Evolutionary conservation across 23 tunicate genomes (phyloP).

Genomic region (Styela plicata): DNA sequence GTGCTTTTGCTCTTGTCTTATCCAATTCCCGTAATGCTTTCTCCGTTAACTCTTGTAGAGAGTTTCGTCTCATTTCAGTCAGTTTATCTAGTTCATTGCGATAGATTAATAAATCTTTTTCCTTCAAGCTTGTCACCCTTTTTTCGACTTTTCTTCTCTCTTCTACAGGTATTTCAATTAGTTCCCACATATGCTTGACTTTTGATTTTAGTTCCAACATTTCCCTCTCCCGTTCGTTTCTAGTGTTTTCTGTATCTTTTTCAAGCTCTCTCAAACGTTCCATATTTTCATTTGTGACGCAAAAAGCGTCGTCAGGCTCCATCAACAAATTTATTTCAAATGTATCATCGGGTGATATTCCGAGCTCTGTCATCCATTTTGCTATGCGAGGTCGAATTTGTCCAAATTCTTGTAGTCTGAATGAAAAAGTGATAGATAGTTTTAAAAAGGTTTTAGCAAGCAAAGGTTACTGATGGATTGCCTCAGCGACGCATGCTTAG

Average conservation of each 20-base stretch:
- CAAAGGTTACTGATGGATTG: too few relatives aligned
- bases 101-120: not conserved
- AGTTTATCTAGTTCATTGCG: not conserved
- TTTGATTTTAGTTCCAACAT: not conserved
- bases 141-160: not conserved
- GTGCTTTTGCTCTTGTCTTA: not conserved
- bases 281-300: not conserved
- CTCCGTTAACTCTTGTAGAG: not conserved
- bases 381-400: not conserved
- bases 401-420: slow-evolving; percentile 4
- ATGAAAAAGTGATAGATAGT: not conserved
- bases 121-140: not conserved
- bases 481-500: too few relatives aligned
- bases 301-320: not conserved
- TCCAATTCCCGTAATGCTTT: not conserved
- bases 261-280: not conserved
- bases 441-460: too few relatives aligned
- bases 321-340: not conserved
- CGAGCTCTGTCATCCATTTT: not conserved
- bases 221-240: not conserved
- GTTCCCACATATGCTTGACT: not conserved
- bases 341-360: slow-evolving; percentile 2
- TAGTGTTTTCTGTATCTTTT: not conserved
- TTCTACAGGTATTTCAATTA: not conserved
- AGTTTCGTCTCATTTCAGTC: not conserved